Evolutionary conservation across 2,888 invertebrate genomes (phyloP).

Genomic region (Mystacides longicornis): DNA sequence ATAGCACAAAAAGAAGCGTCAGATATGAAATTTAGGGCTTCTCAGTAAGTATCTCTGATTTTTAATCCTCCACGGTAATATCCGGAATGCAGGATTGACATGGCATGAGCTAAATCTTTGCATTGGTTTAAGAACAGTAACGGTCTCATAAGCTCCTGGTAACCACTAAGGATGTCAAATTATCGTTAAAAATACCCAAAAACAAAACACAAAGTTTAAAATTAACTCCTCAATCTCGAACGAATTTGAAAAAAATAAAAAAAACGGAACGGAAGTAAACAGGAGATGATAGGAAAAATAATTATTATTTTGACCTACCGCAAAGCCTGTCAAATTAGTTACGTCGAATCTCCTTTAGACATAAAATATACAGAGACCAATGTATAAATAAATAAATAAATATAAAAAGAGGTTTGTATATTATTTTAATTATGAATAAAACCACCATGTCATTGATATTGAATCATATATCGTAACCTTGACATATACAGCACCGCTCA

Average conservation of each 20-base stretch:
- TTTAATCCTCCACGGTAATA: too few species aligned
- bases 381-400: background rate
- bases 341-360: background rate
- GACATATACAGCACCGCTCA: conserved; percentile 3
- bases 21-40: too few species aligned
- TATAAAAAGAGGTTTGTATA: background rate
- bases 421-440: background rate
- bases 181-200: too few species aligned
- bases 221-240: too few species aligned
- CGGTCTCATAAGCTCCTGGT: too few species aligned
- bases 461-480: conserved; percentile 14
- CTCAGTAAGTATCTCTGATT: too few species aligned
- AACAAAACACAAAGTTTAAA: too few species aligned
- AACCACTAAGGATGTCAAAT: too few species aligned
- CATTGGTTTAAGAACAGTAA: too few species aligned
- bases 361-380: background rate
- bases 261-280: background rate
- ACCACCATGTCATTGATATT: background rate
- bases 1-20: too few species aligned
- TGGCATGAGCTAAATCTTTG: too few species aligned
- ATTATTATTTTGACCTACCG: background rate
- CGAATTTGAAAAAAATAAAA: background rate
- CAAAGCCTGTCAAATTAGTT: background rate
- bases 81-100: too few species aligned
- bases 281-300: background rate